Evolutionary conservation across 2,797 vertebrate genomes (phyloP), one percentile per base, ranked within the genome.

Genomic region (Pipistrellus pipistrellus): DNA sequence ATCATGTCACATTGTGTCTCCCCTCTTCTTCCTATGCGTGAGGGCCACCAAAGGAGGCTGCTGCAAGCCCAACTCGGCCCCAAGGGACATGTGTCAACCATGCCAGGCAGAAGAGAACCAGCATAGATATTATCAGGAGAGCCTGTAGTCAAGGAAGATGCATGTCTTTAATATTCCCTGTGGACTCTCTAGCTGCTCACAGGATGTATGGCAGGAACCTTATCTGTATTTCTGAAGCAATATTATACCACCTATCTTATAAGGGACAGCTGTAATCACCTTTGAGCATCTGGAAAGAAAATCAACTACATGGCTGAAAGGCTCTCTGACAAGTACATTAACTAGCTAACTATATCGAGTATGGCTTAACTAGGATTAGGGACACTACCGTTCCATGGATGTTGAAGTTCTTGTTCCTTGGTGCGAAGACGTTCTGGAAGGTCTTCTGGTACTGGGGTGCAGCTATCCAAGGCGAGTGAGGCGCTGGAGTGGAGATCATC

Each of bases 401-500:
- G 95, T 99, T 99, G 97, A 99, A 99, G 98, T 99, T 99, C 95
- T 99, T 99, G 97, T 98, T 99, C 96, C 99, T 98, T 90, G 99
- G 99, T 8, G 99, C 99, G 83, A 98, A 99, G 96, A 99, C 97
- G 30, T 97, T 97, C 90, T 98, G 98, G 97, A 99, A 99, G 85
- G 97, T 97, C 95, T 98, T 97, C 38, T 98, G 98, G 93, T 99
- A 99, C 97, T 99, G 99, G 25, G 99, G 99, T 8, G 99, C 99
- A 0, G 99, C 98, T 0, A 98, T 99, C 99, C 99, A 99, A 27
- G 99, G 99, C 0, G 99, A 99, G 94, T 99, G 99, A 0, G 99
- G 99, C 1, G 99, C 99, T 21, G 99, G 99, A 0, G 99, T 99
- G 91, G 99, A 99, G 1, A 99, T 98, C 99, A 99, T 99, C 99